Evolutionary conservation across 1,140 invertebrate species (phyloP).

Genomic region (Wasmannia auropunctata): DNA sequence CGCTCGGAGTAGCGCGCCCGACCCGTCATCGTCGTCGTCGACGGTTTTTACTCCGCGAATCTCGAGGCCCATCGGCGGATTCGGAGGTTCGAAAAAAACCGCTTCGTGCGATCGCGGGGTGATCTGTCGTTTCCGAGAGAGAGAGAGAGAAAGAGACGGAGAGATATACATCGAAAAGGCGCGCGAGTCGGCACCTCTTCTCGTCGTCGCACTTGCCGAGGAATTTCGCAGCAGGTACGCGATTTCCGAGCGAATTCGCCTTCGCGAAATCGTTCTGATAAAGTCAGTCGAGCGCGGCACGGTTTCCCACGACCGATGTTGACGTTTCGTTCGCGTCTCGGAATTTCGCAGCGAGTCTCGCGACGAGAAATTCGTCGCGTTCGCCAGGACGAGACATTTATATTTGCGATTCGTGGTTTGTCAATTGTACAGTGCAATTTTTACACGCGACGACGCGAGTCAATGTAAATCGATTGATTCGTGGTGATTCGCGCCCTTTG

Average conservation of each 20-base stretch:
- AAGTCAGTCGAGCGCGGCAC: background rate
- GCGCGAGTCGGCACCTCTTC: background rate
- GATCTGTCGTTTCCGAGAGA: background rate
- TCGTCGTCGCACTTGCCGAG: background rate
- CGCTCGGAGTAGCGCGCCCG: conserved; percentile 18
- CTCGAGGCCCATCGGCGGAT: background rate
- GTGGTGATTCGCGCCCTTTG: background rate
- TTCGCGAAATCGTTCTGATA: background rate
- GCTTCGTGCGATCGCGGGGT: background rate
- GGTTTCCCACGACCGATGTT: background rate
- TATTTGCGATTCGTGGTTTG: background rate
- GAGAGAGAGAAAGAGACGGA: background rate
- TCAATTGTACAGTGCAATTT: background rate
- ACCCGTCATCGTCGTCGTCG: background rate
- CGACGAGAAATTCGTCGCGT: background rate
- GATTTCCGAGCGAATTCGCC: background rate
- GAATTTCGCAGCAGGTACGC: background rate
- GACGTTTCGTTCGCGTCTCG: background rate
- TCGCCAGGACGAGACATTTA: no score
- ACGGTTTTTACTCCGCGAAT: background rate
- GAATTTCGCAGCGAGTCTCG: background rate
- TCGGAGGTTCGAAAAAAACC: background rate
- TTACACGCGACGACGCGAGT: no score
- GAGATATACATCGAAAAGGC: background rate
- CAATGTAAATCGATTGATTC: no score